These are phyloP conservation scores for Prunella himalayana DNA, from an alignment of 2,113 vertebrate species.

Conservation along the genomic window DNA sequence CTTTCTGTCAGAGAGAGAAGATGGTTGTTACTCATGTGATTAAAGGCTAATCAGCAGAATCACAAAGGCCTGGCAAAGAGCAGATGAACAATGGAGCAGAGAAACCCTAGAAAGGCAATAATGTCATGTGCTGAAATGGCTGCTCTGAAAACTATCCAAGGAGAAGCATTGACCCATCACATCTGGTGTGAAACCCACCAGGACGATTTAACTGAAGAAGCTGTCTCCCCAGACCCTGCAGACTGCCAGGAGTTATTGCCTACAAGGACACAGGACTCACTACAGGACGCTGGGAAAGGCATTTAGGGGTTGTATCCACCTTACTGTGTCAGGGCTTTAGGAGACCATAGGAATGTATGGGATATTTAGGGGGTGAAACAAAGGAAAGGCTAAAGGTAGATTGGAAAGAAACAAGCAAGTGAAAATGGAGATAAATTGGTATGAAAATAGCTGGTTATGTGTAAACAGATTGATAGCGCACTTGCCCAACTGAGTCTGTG, in stretches of 20 bases:
- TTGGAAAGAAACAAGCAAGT: background rate
- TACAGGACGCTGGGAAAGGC: background rate
- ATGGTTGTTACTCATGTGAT: background rate
- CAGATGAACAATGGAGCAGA: background rate
- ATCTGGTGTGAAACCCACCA: background rate
- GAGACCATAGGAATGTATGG: background rate
- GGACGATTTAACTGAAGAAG: background rate
- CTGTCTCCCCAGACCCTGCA: background rate
- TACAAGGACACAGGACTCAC: background rate
- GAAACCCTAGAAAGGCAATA: background rate
- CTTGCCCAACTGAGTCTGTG: background rate
- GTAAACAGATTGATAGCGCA: background rate
- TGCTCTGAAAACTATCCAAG: background rate
- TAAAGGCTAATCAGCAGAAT: background rate
- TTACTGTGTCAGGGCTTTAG: background rate
- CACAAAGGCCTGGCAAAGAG: background rate
- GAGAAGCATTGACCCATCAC: background rate
- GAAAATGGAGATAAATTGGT: background rate
- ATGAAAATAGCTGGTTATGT: background rate
- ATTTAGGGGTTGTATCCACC: background rate
- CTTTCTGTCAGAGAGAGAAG: background rate
- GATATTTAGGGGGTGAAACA: background rate
- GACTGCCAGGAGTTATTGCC: background rate
- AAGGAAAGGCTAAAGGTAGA: background rate
- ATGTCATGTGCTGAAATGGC: fast-evolving